phyloP scores from a whole-genome alignment of 2,888 invertebrate genomes.

The Harpalus rufipes region DNA sequence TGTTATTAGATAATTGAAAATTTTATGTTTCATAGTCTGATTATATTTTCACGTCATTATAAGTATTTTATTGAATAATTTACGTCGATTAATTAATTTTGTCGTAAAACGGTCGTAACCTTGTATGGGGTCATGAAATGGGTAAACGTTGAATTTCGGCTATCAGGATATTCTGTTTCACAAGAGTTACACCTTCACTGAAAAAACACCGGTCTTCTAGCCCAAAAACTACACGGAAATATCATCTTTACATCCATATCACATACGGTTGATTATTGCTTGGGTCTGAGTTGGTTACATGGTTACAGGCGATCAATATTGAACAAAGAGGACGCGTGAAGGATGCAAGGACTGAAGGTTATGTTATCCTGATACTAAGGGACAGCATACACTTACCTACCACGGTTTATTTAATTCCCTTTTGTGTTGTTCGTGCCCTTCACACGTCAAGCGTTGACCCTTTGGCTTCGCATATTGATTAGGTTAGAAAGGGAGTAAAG shows the following conservation, averaged over 20 bases:
- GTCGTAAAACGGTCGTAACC: not conserved
- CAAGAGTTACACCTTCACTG: not conserved
- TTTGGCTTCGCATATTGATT: no score
- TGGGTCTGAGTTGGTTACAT: not conserved
- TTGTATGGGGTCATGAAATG: constrained; percentile 53
- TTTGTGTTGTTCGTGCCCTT: constrained; percentile 26
- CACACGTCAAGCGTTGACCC: no score
- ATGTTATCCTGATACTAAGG: constrained; percentile 39
- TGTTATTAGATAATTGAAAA: no score
- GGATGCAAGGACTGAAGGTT: not conserved
- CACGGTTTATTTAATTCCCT: constrained; percentile 43
- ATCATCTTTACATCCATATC: not conserved
- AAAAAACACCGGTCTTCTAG: not conserved
- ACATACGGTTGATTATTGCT: not conserved
- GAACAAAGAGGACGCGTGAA: not conserved
- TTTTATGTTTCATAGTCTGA: no score
- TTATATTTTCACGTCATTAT: no score
- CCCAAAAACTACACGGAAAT: not conserved
- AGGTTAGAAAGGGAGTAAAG: no score
- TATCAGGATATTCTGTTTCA: constrained; percentile 12
- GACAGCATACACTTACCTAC: constrained; percentile 45
- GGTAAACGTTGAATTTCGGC: constrained; percentile 3
- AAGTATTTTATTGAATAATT: no score
- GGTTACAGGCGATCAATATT: constrained; percentile 4
- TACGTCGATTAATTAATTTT: no score